These are phyloP conservation scores for Sesamia nonagrioides DNA, from an alignment of 1,140 invertebrate species.

Conservation along the genomic window DNA sequence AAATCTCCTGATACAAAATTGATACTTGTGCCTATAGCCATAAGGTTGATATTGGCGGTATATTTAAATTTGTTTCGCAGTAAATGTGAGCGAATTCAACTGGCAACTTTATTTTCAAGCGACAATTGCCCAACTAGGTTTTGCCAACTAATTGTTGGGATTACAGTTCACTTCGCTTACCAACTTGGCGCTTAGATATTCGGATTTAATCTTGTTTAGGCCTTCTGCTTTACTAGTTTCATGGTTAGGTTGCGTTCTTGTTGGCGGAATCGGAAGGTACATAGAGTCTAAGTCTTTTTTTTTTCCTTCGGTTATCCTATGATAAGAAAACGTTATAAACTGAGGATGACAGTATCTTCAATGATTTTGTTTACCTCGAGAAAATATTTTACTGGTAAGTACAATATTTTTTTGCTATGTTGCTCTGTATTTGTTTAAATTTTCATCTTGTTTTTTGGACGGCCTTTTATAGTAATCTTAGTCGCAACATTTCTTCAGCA, in stretches of 20 bases:
- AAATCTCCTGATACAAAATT: constrained; percentile 19
- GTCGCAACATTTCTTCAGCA: not conserved
- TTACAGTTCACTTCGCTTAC: constrained; percentile 72
- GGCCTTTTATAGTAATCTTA: not conserved
- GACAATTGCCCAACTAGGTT: constrained; percentile 79
- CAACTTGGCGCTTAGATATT: constrained; percentile 54
- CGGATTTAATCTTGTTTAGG: constrained; percentile 50
- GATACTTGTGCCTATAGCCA: constrained; percentile 50
- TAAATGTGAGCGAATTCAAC: constrained; percentile 66
- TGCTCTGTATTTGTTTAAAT: too few species aligned
- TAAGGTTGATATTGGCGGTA: constrained; percentile 53
- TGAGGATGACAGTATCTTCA: not conserved
- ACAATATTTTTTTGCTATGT: too few species aligned
- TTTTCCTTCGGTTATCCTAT: not conserved
- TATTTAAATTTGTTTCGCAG: constrained; percentile 55
- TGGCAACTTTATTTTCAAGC: constrained; percentile 77
- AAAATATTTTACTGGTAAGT: not conserved
- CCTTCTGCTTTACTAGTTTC: constrained; percentile 30
- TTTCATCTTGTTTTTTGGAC: not conserved
- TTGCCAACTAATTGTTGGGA: constrained; percentile 75
- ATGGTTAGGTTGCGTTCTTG: not conserved
- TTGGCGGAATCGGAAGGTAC: not conserved
- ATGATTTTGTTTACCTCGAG: not conserved
- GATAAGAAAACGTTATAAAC: not conserved
- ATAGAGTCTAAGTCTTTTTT: too few species aligned